phyloP scores from a whole-genome alignment of 2,888 invertebrate genomes.

The Hydropsyche betteni region DNA sequence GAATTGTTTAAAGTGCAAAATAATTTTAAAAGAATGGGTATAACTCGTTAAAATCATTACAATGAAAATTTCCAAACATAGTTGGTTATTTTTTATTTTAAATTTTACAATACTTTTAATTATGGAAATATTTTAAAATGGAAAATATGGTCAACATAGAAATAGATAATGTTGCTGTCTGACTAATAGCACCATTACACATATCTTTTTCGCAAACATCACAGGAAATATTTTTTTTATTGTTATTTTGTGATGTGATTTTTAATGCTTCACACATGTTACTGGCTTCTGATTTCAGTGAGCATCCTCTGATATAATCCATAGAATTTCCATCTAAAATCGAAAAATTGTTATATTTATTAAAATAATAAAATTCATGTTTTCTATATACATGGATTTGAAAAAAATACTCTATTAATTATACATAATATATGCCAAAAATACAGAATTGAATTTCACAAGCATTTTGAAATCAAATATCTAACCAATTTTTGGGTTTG shows the following conservation, averaged over 20 bases:
- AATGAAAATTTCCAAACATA: too few relatives aligned
- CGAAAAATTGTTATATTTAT: not conserved
- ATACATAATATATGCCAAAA: too few relatives aligned
- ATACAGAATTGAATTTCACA: too few relatives aligned
- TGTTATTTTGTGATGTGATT: not conserved
- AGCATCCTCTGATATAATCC: slow-evolving; percentile 21
- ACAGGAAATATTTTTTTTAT: not conserved
- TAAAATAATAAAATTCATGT: not conserved
- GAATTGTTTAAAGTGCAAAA: too few relatives aligned
- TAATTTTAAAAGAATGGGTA: too few relatives aligned
- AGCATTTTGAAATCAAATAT: too few relatives aligned
- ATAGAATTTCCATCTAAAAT: slow-evolving; percentile 27
- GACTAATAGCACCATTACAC: slow-evolving; percentile 13
- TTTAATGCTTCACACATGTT: not conserved
- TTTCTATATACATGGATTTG: not conserved
- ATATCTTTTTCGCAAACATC: not conserved
- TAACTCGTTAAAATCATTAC: too few relatives aligned
- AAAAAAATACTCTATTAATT: too few relatives aligned
- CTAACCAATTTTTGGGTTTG: slow-evolving; percentile 14
- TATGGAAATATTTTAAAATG: too few relatives aligned
- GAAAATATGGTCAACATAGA: not conserved
- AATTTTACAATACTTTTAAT: too few relatives aligned
- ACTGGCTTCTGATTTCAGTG: not conserved
- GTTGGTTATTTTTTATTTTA: too few relatives aligned
- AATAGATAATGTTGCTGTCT: not conserved